These are phyloP conservation scores for Torymus aiolomorphi DNA, from an alignment of 2,888 invertebrate species.

Conservation along the genomic window DNA sequence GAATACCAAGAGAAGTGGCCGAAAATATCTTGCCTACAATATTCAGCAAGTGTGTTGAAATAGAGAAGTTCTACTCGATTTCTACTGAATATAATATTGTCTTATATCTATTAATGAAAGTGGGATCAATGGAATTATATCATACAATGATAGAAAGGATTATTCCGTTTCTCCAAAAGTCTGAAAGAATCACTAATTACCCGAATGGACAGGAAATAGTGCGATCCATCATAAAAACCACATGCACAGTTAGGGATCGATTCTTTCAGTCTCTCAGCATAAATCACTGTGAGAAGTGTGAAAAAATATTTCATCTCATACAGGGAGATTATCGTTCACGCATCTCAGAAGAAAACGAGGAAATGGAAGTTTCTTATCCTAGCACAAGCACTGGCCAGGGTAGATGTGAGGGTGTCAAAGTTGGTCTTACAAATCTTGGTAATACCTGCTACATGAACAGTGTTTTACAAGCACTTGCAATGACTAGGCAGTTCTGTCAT, in stretches of 20 bases:
- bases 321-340: not conserved
- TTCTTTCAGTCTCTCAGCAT: constrained; percentile 22
- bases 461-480: constrained; percentile 88
- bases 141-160: constrained; percentile 78
- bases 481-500: constrained; percentile 87
- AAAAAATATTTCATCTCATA: not conserved
- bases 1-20: constrained; percentile 80
- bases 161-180: constrained; percentile 77
- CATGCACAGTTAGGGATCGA: not conserved
- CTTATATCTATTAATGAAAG: constrained; percentile 71
- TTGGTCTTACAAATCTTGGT: constrained; percentile 88
- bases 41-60: constrained; percentile 72
- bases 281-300: constrained; percentile 1
- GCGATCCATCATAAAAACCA: not conserved
- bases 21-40: constrained; percentile 80
- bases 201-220: not conserved
- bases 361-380: constrained; percentile 53
- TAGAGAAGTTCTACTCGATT: constrained; percentile 37
- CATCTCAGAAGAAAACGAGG: constrained; percentile 46
- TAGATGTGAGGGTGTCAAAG: constrained; percentile 76
- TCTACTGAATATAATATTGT: constrained; percentile 66
- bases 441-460: constrained; percentile 95
- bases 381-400: constrained; percentile 38
- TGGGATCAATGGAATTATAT: constrained; percentile 25
- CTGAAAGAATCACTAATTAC: constrained; percentile 77